phyloP scores from a whole-genome alignment of 1,140 invertebrate genomes.

The Saccostrea glomerata region DNA sequence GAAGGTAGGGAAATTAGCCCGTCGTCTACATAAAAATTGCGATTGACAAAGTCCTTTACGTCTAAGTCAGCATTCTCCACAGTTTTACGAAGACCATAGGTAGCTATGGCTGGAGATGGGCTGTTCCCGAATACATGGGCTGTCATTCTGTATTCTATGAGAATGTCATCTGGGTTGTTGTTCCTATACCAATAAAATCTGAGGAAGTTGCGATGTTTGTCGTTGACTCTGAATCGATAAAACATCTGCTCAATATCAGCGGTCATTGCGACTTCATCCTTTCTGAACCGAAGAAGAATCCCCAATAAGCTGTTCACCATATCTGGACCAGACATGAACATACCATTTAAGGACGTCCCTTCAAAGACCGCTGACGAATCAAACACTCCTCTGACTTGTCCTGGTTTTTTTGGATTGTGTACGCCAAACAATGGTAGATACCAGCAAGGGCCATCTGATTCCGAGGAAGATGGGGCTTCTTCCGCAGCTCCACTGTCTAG shows the following conservation, averaged over 20 bases:
- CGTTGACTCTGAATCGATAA: conserved; percentile 49
- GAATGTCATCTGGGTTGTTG: conserved; percentile 37
- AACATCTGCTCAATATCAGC: conserved; percentile 60
- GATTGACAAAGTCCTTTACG: neutral
- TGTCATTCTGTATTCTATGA: conserved; percentile 44
- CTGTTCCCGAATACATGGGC: conserved; percentile 51
- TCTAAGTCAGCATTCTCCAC: conserved; percentile 25
- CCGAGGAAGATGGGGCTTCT: conserved; percentile 39
- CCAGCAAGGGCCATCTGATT: conserved; percentile 45
- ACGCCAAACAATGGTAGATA: conserved; percentile 48
- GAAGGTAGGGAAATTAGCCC: conserved; percentile 37
- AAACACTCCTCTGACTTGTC: conserved; percentile 56
- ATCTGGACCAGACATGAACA: conserved; percentile 69
- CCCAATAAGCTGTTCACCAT: conserved; percentile 70
- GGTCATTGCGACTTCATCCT: conserved; percentile 50
- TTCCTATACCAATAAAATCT: conserved; percentile 58
- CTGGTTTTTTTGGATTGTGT: conserved; percentile 38
- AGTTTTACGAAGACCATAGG: conserved; percentile 50
- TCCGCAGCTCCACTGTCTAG: conserved; percentile 52
- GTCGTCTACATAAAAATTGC: conserved; percentile 52
- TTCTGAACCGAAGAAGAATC: conserved; percentile 60
- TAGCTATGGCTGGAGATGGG: conserved; percentile 57
- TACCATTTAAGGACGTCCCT: conserved; percentile 68
- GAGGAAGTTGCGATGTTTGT: conserved; percentile 50
- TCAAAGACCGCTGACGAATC: conserved; percentile 48